Conservation (phyloP, 2,113 vertebrate genomes). For the Athene noctua region DNA sequence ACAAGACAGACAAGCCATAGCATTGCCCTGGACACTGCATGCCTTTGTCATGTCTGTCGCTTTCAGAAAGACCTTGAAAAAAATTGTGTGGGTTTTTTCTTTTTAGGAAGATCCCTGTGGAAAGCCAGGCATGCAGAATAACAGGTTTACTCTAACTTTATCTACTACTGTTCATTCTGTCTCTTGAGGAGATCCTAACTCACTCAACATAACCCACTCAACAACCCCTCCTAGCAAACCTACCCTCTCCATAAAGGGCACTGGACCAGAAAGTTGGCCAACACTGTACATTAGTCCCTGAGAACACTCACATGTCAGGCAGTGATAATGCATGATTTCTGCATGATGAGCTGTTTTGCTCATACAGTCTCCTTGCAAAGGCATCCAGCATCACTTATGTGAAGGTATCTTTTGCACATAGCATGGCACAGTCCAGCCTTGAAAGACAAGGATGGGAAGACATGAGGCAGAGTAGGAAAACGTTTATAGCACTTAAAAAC, state of each 20-base stretch:
- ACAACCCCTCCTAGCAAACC: background rate
- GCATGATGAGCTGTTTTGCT: background rate
- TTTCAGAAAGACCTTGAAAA: background rate
- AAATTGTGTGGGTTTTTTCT: background rate
- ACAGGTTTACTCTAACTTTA: background rate
- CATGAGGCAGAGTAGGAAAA: background rate
- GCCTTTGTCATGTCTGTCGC: background rate
- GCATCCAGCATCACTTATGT: background rate
- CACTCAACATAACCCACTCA: background rate
- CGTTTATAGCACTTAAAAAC: background rate
- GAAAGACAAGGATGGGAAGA: background rate
- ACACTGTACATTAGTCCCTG: background rate
- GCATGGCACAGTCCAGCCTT: background rate
- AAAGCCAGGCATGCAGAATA: background rate
- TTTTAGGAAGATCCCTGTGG: background rate
- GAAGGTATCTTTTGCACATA: background rate
- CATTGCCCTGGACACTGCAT: background rate
- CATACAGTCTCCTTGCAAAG: background rate
- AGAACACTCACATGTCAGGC: background rate
- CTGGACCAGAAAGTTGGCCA: background rate
- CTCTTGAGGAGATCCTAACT: background rate
- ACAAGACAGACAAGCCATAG: background rate
- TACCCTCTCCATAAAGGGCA: background rate
- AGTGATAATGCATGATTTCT: background rate
- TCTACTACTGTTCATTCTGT: background rate